These are phyloP conservation scores for Druceiella hillmani DNA, from an alignment of 2,888 invertebrate species.

Conservation along the genomic window DNA sequence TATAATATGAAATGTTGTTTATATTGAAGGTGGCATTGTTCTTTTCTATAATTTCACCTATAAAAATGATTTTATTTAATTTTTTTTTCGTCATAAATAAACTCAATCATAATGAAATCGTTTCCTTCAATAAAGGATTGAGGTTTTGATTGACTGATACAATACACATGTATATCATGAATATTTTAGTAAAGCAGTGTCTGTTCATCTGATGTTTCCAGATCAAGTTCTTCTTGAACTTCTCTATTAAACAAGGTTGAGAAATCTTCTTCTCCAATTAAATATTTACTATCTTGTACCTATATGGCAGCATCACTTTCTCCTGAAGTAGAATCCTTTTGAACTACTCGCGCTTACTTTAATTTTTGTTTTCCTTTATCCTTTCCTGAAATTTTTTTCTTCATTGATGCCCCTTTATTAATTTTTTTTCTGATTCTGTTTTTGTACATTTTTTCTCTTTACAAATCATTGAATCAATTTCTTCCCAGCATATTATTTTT, in stretches of 20 bases:
- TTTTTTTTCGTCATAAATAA: slow-evolving; percentile 1
- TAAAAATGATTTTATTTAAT: slow-evolving; percentile 1
- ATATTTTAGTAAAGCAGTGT: neutral
- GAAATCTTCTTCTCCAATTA: too few species aligned
- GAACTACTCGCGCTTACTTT: too few species aligned
- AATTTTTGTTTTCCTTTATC: too few species aligned
- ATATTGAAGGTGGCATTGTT: neutral
- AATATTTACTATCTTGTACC: too few species aligned
- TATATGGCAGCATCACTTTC: too few species aligned
- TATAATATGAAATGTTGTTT: neutral
- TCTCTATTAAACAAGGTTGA: too few species aligned
- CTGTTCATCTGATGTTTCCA: neutral
- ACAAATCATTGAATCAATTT: too few species aligned
- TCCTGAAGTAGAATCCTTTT: too few species aligned
- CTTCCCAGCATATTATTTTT: too few species aligned
- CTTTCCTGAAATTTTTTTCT: too few species aligned
- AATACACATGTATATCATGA: neutral
- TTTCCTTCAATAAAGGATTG: neutral
- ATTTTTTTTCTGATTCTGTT: neutral
- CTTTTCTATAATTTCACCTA: neutral
- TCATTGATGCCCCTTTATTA: too few species aligned
- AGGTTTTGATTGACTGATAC: neutral
- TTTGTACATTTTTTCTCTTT: too few species aligned
- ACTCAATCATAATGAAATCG: slow-evolving; percentile 3
- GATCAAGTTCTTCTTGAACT: neutral